Evolutionary conservation across 2,113 vertebrate species (phyloP), one percentile per base, ranked within the genome.

Genomic region (Boleophthalmus pectinirostris): DNA sequence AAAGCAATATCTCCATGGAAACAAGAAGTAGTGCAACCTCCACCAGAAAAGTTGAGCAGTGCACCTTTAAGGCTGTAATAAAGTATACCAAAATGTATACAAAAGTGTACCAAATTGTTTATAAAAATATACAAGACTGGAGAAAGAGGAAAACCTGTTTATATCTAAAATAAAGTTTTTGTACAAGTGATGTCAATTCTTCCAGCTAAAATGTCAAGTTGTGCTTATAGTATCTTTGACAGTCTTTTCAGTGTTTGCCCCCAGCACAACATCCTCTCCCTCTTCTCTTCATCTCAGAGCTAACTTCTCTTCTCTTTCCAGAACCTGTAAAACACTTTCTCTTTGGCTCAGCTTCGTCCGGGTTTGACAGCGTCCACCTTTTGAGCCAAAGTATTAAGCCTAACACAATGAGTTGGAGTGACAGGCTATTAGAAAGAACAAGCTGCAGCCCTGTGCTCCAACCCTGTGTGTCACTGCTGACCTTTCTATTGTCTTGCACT

Each of bases 401-500:
- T 75, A 75, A 75, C 65, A 67, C 72, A 78, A 72, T 75, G 71
- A 77, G 25, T 69, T 54, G 54, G 79, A 71, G 63, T 75, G 69
- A 79, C 68, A 68, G 67, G 33, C 61, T 64, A 83, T 85, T 66
- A 72, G 80, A 79, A 68, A 85, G 72, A 81, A 84, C 69, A 83
- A 61, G 67, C 72, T 74, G 72, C 69, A 72, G 33, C 74, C 71
- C 67, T 9, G 72, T 72, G 70, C 79, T 82, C 69, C 35, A 66
- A 71, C 78, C 61, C 63, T 29, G 64, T 24, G 70, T 86, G 85
- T 83, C 86, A 79, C 18, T 73, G 69, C 0, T 92, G 91, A 92
- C 89, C 89, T 91, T 91, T 89, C 75, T 66, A 69, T 78, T 78
- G 69, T 72, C 75, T 82, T 61, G 80, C 78, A 65, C 76, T 80